Evolutionary conservation across 2,797 vertebrate genomes (phyloP).

Genomic region (Propithecus deckenii): DNA sequence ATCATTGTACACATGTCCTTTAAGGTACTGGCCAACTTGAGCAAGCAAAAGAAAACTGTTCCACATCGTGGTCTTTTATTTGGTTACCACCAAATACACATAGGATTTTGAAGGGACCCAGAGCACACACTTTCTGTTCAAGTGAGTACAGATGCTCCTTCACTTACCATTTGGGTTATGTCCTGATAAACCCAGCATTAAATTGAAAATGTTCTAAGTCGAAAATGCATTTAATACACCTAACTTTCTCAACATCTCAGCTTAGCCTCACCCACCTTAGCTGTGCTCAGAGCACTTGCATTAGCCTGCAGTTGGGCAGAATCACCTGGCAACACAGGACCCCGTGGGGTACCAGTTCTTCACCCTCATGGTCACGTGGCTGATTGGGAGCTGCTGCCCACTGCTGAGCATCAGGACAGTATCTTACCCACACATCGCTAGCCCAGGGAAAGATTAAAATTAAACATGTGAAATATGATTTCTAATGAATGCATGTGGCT

Average conservation of each 20-base stretch:
- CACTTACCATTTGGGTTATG: neutral
- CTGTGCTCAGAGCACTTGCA: neutral
- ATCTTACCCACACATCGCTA: neutral
- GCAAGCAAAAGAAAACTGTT: neutral
- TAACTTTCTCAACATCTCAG: neutral
- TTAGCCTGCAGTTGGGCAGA: neutral
- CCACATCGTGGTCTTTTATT: neutral
- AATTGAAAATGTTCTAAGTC: neutral
- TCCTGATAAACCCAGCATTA: neutral
- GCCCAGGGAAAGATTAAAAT: neutral
- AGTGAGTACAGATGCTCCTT: neutral
- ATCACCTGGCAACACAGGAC: neutral
- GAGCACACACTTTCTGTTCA: neutral
- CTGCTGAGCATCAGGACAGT: neutral
- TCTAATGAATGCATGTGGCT: neutral
- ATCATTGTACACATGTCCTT: neutral
- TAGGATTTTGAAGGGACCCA: neutral
- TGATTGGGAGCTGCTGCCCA: neutral
- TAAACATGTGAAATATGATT: neutral
- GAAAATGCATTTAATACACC: neutral
- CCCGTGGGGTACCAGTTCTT: neutral
- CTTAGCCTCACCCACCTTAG: neutral
- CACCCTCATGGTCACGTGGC: too few species aligned
- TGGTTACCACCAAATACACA: neutral
- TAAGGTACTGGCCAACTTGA: neutral